Base-by-base conservation (phyloP, 2,797 vertebrate species). In the Amazona finschi region DNA sequence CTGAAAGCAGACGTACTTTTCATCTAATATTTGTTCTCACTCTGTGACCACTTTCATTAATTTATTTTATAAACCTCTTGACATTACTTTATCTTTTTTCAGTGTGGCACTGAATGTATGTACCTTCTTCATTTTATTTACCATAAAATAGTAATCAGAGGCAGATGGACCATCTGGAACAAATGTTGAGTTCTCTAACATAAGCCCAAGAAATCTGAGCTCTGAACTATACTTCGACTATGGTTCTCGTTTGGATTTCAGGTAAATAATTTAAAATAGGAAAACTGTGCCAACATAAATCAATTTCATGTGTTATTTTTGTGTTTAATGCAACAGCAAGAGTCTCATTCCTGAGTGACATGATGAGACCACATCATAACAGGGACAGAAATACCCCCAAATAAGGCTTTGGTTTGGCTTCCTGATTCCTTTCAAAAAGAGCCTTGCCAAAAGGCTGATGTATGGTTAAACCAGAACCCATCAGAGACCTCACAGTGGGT, bases 201-300 rank as follows among this genome's bases (percentile, higher is more conserved):
- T 71, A 20, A 93, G 73, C 58, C 31, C 84, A 76, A 92, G 91
- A 95, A 96, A 96, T 92, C 73, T 60, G 88, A 97, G 67, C 88
- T 90, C 85, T 94, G 92, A 96, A 89, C 77, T 91, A 80, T 73
- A 79, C 87, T 95, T 95, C 78, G 91, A 91, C 87, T 97, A 58
- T 64, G 96, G 86, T 75, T 95, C 81, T 95, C 83, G 84, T 94
- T 97, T 97, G 53, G 88, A 95, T 96, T 98, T 97, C 94, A 97
- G 95, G 94, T 96, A 97, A 97, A 97, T 95, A 96, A 95, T 88
- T 92, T 96, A 76, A 95, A 94, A 81, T 91, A 86, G 69, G 83
- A 97, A 96, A 96, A 79, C 94, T 90, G 43, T 95, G 96, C 96
- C 97, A 97, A 87, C 91, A 97, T 97, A 96, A 96, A 97, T 97